phyloP scores from a whole-genome alignment of 2,113 vertebrate genomes.

The Stigmatopora nigra region DNA sequence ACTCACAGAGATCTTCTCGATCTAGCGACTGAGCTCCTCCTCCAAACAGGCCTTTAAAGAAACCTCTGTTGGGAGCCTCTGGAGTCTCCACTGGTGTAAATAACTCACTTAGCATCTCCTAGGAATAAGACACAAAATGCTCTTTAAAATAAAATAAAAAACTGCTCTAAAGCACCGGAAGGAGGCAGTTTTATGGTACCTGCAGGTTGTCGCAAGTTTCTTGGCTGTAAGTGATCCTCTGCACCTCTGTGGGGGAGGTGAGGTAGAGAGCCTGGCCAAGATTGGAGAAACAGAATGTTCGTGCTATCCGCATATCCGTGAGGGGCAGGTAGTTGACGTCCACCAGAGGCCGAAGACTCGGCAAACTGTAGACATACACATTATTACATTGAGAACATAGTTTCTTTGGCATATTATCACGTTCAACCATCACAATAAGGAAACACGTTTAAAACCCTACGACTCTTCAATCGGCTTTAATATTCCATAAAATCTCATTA shows the following conservation, averaged over 20 bases:
- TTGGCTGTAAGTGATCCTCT: conserved; percentile 96
- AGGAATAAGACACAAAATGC: conserved; percentile 26
- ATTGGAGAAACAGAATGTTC: conserved; percentile 97
- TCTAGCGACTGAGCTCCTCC: conserved; percentile 95
- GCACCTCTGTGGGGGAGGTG: conserved; percentile 93
- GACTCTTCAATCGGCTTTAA: too few species aligned
- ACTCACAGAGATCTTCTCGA: conserved; percentile 96
- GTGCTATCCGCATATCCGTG: conserved; percentile 97
- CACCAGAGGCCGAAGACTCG: conserved; percentile 89
- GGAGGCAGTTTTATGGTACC: conserved; percentile 59
- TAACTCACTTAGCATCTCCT: conserved; percentile 98
- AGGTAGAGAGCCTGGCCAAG: conserved; percentile 94
- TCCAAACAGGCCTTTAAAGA: conserved; percentile 97
- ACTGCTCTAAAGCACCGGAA: neutral
- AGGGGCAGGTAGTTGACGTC: conserved; percentile 96
- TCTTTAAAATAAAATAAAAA: too few species aligned
- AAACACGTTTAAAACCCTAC: too few species aligned
- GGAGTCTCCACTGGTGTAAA: conserved; percentile 96
- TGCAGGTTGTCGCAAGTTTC: conserved; percentile 98
- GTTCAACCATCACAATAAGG: too few species aligned
- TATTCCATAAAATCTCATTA: too few species aligned
- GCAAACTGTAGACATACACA: conserved; percentile 73
- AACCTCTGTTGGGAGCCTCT: conserved; percentile 94
- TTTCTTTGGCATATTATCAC: too few species aligned
- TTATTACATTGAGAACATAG: too few species aligned